Evolutionary conservation across 2,888 invertebrate genomes (phyloP).

Genomic region (Pemphredon lugubris): DNA sequence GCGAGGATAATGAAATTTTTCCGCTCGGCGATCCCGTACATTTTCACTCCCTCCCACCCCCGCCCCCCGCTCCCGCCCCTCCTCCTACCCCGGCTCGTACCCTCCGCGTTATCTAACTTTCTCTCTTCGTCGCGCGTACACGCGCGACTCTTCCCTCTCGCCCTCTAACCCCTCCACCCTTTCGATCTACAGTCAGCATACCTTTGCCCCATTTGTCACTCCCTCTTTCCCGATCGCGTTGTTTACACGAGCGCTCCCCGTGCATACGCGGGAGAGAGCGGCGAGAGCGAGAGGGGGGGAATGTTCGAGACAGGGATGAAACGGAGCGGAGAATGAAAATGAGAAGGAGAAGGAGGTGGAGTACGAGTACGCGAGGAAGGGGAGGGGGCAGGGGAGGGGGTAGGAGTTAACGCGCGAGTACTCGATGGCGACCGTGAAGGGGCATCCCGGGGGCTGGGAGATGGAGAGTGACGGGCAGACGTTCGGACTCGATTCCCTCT

Average conservation of each 20-base stretch:
- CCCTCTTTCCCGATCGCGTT: neutral
- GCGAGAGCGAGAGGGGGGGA: neutral
- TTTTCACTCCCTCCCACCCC: constrained; percentile 26
- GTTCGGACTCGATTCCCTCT: constrained; percentile 12
- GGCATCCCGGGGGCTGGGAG: neutral
- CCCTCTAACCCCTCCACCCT: constrained; percentile 9
- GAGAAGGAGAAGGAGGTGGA: neutral
- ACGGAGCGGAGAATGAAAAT: neutral
- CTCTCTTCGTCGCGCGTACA: neutral
- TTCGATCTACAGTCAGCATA: constrained; percentile 14
- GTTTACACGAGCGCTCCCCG: neutral
- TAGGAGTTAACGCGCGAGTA: neutral
- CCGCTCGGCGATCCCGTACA: constrained; percentile 58
- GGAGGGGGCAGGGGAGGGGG: neutral
- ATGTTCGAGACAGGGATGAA: constrained; percentile 3
- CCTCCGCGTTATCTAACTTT: no score
- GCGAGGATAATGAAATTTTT: constrained; percentile 76
- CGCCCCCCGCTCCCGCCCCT: constrained; percentile 6
- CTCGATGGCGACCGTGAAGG: neutral
- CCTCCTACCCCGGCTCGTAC: no score
- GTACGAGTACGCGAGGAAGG: neutral
- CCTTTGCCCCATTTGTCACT: constrained; percentile 40
- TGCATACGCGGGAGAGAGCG: no score
- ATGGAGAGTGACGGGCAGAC: neutral
- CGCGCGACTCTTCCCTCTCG: constrained; percentile 4